These are phyloP conservation scores for Lasioglossum albipes DNA, from an alignment of 1,140 invertebrate genomes.

Conservation along the genomic window DNA sequence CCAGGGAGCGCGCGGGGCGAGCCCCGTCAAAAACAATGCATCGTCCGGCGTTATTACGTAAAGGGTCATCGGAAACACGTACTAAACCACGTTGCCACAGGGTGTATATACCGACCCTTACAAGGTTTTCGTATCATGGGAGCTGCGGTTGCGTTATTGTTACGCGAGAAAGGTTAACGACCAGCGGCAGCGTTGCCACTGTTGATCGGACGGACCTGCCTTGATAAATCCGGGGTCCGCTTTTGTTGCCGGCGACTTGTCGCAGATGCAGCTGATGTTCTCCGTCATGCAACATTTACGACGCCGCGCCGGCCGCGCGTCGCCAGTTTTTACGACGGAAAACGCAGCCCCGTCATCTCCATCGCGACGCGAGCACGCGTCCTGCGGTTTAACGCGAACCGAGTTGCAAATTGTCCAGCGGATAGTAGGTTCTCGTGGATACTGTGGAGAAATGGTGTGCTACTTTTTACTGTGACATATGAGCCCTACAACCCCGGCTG, in stretches of 20 bases:
- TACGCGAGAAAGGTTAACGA: constrained; percentile 47
- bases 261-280: constrained; percentile 39
- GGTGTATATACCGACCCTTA: not conserved
- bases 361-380: too few relatives aligned
- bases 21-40: not conserved
- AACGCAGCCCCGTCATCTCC: not conserved
- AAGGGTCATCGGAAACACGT: constrained; percentile 37
- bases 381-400: not conserved
- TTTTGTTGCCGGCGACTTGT: not conserved
- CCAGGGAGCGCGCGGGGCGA: too few relatives aligned
- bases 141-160: constrained; percentile 21
- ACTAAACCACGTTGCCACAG: constrained; percentile 48
- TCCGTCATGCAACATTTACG: constrained; percentile 35
- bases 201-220: constrained; percentile 19
- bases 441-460: too few relatives aligned
- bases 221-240: constrained; percentile 26
- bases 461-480: too few relatives aligned
- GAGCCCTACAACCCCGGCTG: too few relatives aligned
- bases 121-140: constrained; percentile 8
- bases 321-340: constrained; percentile 39
- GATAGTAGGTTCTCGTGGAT: too few relatives aligned
- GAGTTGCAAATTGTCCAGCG: not conserved
- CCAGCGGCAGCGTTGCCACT: not conserved
- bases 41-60: not conserved
- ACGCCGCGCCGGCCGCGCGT: not conserved